Evolutionary conservation across 1,140 invertebrate genomes (phyloP), one percentile per base, ranked within the genome.

Genomic region (Agrilus planipennis): DNA sequence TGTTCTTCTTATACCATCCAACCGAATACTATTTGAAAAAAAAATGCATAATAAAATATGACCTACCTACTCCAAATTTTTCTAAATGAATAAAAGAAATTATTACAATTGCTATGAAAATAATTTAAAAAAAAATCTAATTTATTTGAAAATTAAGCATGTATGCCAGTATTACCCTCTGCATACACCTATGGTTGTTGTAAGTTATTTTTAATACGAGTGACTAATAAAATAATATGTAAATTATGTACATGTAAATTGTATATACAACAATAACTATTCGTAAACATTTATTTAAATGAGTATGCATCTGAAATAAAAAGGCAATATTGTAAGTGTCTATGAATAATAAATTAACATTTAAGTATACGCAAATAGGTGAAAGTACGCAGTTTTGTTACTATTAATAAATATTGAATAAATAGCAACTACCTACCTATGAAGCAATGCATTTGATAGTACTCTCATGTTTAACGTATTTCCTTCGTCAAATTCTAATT

Each of bases 231-330:
- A n/a, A n/a, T n/a, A n/a, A n/a, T n/a, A n/a, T n/a, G n/a, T 46
- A n/a, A 65, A 39, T 70, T 51, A 47, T 76, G 68, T 48, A 77
- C 65, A 2, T 78, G 53, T 2, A 79, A 55, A 51, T 68, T 68
- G 44, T 71, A 72, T 50, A 69, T 73, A 28, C 65, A 55, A 42
- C 72, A 75, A 54, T 79, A 71, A 36, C 65, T 65, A 10, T 69
- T 68, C n/a, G 66, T 69, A 6, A 68, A 71, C 54, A 69, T 53
- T 49, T 65, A 79, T 18, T 75, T 75, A 19, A 75, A 59, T 5
- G 74, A 42, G 17, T 66, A 62, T n/a, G 70, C 77, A 55, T 79
- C 77, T n/a, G n/a, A n/a, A n/a, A n/a, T n/a, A n/a, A n/a, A 20
- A 77, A 61, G 25, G 75, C 68, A 35, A 75, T 64, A 48, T 75